These are phyloP conservation scores for Euplagia quadripunctaria DNA, from an alignment of 2,888 invertebrate genomes.

Conservation along the genomic window DNA sequence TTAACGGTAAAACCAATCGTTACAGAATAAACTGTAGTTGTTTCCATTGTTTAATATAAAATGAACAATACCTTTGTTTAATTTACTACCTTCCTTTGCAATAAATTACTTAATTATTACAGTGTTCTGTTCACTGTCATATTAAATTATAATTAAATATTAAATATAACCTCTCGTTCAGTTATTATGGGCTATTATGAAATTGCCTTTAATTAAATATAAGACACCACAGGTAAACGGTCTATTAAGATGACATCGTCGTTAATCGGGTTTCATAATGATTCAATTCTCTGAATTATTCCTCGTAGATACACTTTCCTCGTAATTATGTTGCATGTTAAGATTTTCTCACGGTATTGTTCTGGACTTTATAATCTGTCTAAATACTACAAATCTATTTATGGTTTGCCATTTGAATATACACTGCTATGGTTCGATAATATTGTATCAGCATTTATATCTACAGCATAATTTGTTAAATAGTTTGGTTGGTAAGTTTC, in stretches of 20 bases:
- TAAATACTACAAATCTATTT: not conserved
- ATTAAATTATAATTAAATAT: not conserved
- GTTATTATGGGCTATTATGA: slow-evolving; percentile 6
- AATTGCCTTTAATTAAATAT: slow-evolving; percentile 13
- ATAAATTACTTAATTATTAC: not conserved
- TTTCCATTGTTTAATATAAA: too few species aligned
- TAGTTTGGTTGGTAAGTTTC: too few species aligned
- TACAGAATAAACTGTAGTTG: too few species aligned
- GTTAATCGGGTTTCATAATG: slow-evolving; percentile 42
- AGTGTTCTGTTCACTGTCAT: slow-evolving; percentile 3
- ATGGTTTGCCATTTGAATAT: not conserved
- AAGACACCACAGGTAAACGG: slow-evolving; percentile 23
- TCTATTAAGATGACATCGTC: slow-evolving; percentile 21
- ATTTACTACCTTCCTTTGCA: too few species aligned
- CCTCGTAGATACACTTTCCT: too few species aligned
- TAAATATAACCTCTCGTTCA: not conserved
- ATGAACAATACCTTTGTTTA: too few species aligned
- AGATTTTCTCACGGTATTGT: slow-evolving; percentile 42
- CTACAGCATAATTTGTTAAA: not conserved
- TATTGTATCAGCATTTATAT: not conserved
- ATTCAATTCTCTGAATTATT: slow-evolving; percentile 11
- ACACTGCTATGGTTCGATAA: not conserved
- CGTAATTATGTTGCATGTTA: slow-evolving; percentile 17
- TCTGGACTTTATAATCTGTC: slow-evolving; percentile 5
- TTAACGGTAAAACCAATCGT: too few species aligned